Evolutionary conservation across 2,888 invertebrate genomes (phyloP), one percentile per base, ranked within the genome.

Genomic region (Mythimna impura): DNA sequence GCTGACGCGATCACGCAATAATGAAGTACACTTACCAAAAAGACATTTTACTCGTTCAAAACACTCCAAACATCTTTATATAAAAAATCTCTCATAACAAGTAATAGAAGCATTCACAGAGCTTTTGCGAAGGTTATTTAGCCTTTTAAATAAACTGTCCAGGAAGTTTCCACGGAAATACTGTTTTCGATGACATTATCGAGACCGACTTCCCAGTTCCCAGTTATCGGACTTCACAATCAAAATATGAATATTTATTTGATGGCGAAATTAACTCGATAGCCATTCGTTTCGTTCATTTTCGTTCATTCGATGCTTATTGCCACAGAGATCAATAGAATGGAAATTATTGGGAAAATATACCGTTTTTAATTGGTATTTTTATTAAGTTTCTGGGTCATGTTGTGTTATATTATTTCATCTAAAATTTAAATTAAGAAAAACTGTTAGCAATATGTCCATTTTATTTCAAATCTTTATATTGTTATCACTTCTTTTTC

Each of bases 221-320:
- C 77, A 74, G 83, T 76, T 87, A 85, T 87, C 86, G 36, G 71
- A 76, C 82, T 86, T 79, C 81, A 70, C 71, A 80, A 86, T 87
- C 83, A 76, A 86, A 86, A 83, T 83, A 82, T 87, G 76, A 86
- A 87, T 87, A 87, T 86, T 87, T 83, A 83, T 82, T 86, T 63
- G 73, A 67, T 71, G 40, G 65, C 69, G 52, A 86, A 83, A 87
- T 83, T 86, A 86, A 86, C 80, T 87, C 68, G 81, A 69, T 78
- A 63, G 73, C 62, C 70, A 71, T 77, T 82, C 64, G 73, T 83
- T 76, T 68, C 62, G 71, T 78, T 73, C 76, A 76, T 79, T 84
- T 79, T 78, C 74, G 76, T 81, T 78, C 81, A 65, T 81, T 81
- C 72, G 36, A 52, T 76, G 73, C 76, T 86, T 83, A 77, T 84